Conservation (phyloP, 2,113 vertebrate species). For the Serilophus lunatus region DNA sequence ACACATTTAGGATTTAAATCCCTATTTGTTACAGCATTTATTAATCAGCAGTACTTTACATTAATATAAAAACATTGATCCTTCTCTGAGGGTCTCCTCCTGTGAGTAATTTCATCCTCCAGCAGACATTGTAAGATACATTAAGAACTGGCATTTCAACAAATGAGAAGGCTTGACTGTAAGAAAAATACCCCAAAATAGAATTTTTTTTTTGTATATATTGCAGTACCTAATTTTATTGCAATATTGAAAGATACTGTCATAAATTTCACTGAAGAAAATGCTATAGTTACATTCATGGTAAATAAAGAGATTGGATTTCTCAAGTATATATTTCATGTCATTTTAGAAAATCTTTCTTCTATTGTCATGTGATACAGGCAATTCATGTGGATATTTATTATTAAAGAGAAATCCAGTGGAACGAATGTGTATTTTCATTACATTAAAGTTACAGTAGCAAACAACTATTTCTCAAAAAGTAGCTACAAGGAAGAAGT, state of each 20-base stretch:
- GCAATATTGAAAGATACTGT: neutral
- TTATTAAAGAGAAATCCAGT: neutral
- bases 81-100: conserved; percentile 37
- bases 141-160: conserved; percentile 55
- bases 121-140: conserved; percentile 56
- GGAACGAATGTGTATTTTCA: neutral
- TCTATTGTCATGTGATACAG: accelerated
- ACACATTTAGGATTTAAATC: conserved; percentile 19
- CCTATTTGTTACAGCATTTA: conserved; percentile 27
- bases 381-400: neutral
- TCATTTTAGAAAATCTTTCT: neutral
- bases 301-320: neutral
- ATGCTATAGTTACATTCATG: neutral
- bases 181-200: conserved; percentile 53
- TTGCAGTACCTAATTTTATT: neutral
- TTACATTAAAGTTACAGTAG: neutral
- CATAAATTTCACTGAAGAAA: neutral
- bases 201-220: conserved; percentile 37
- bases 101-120: conserved; percentile 63
- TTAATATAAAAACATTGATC: conserved; percentile 69
- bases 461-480: neutral
- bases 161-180: conserved; percentile 47
- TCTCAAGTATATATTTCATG: neutral
- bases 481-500: neutral
- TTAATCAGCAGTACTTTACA: conserved; percentile 66